phyloP scores from a whole-genome alignment of 2,797 vertebrate species.

The Etheostoma perlongum region DNA sequence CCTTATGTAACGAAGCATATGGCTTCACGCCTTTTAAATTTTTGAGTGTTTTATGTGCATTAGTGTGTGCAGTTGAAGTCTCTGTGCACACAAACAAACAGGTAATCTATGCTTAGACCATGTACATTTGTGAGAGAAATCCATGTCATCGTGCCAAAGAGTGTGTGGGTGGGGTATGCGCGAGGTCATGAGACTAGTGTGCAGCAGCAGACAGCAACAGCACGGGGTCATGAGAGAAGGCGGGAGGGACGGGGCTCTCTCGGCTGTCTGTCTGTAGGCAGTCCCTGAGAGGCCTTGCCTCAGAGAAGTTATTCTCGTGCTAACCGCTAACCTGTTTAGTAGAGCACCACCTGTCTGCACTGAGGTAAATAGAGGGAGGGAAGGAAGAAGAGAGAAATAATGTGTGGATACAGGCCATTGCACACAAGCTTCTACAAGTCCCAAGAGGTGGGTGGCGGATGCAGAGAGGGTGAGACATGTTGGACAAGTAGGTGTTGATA shows the following conservation, averaged over 20 bases:
- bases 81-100: neutral
- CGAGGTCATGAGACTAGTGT: constrained; percentile 40
- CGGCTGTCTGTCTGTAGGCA: constrained; percentile 37
- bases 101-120: constrained; percentile 3
- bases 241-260: constrained; percentile 8
- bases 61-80: constrained; percentile 15
- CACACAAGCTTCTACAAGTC: constrained; percentile 71
- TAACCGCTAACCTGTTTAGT: constrained; percentile 55
- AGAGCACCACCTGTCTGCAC: constrained; percentile 54
- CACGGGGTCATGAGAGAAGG: constrained; percentile 33
- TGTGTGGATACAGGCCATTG: constrained; percentile 57
- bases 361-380: constrained; percentile 25
- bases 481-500: constrained; percentile 35
- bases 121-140: constrained; percentile 26
- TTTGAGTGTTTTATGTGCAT: constrained; percentile 9
- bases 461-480: constrained; percentile 30
- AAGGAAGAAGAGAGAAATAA: constrained; percentile 5
- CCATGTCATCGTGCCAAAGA: constrained; percentile 31
- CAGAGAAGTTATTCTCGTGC: constrained; percentile 32
- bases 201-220: constrained; percentile 43
- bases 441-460: constrained; percentile 37
- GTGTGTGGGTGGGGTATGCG: constrained; percentile 36
- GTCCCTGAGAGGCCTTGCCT: constrained; percentile 38
- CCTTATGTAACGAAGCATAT: constrained; percentile 36
- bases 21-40: constrained; percentile 9